phyloP scores from a whole-genome alignment of 2,797 vertebrate species.

The Danio kyathit region DNA sequence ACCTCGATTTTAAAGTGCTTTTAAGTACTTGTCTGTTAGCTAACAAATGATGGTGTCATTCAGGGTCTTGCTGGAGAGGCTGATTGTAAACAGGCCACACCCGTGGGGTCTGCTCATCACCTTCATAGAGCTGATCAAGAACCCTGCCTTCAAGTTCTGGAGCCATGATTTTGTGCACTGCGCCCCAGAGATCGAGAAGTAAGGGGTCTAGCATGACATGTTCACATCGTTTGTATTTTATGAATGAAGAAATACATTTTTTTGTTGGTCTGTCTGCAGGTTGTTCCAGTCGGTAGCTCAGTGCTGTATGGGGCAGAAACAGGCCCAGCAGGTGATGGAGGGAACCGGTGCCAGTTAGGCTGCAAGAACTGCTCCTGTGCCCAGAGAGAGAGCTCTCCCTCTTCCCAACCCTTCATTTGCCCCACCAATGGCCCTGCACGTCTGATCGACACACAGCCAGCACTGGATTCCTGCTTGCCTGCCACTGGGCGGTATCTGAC shows the following conservation, averaged over 20 bases:
- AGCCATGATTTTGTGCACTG: slow-evolving; percentile 99
- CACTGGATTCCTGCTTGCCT: slow-evolving; percentile 80
- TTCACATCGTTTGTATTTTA: neutral
- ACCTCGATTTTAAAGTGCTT: neutral
- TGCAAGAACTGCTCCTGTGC: slow-evolving; percentile 67
- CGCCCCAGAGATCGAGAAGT: slow-evolving; percentile 99
- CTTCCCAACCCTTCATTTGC: slow-evolving; percentile 60
- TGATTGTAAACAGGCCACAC: slow-evolving; percentile 99
- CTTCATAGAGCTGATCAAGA: slow-evolving; percentile 99
- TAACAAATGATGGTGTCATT: slow-evolving; percentile 5
- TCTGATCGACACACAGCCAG: slow-evolving; percentile 72
- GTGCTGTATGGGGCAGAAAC: slow-evolving; percentile 99
- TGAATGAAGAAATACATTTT: neutral
- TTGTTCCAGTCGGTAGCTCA: slow-evolving; percentile 99
- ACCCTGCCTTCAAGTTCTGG: slow-evolving; percentile 99
- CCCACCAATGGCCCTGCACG: slow-evolving; percentile 64
- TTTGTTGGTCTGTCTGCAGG: slow-evolving; percentile 71
- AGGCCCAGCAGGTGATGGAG: slow-evolving; percentile 99
- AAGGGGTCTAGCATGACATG: slow-evolving; percentile 56
- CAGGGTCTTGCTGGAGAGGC: slow-evolving; percentile 96
- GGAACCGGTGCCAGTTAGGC: slow-evolving; percentile 96
- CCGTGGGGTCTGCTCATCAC: slow-evolving; percentile 99
- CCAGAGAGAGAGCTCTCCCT: slow-evolving; percentile 71
- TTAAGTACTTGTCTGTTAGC: neutral
- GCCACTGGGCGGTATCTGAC: slow-evolving; percentile 68